A percentile compares a stretch with the other conserved stretches of the same genome.
Evolutionary conservation across 2,888 invertebrate genomes (phyloP).

Genomic region (Hirtodrosophila histrioides): DNA sequence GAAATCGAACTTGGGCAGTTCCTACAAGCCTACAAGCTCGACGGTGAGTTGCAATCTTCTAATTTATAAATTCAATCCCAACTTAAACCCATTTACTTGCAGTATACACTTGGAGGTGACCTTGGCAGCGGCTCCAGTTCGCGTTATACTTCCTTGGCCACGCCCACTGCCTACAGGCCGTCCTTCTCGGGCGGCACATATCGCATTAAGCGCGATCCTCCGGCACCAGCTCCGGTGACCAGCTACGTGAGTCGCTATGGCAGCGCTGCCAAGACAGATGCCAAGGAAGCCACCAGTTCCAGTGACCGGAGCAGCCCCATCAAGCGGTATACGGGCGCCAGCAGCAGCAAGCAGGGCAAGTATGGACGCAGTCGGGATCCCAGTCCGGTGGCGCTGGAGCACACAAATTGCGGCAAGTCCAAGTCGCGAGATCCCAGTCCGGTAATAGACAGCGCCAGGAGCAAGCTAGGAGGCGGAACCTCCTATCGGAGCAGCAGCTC

Average conservation of each 20-base stretch:
- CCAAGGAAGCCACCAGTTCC: slow-evolving; percentile 62
- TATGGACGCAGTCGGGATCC: slow-evolving; percentile 82
- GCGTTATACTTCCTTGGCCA: slow-evolving; percentile 80
- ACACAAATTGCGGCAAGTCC: slow-evolving; percentile 83
- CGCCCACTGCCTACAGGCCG: slow-evolving; percentile 83
- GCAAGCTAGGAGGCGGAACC: slow-evolving; percentile 84
- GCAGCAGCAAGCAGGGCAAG: slow-evolving; percentile 69
- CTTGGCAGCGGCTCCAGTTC: slow-evolving; percentile 67
- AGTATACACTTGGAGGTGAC: slow-evolving; percentile 83
- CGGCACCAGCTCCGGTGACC: slow-evolving; percentile 60
- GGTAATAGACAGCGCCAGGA: slow-evolving; percentile 77
- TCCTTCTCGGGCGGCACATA: slow-evolving; percentile 84
- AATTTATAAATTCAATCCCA: accelerated
- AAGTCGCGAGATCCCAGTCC: slow-evolving; percentile 86
- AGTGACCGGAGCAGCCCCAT: slow-evolving; percentile 71
- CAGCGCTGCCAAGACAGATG: slow-evolving; percentile 37
- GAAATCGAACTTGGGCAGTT: slow-evolving; percentile 82
- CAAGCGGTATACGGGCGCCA: slow-evolving; percentile 73
- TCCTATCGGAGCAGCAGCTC: slow-evolving; percentile 68
- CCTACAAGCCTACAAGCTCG: slow-evolving; percentile 80
- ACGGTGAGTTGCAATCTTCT: slow-evolving; percentile 67
- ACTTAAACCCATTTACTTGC: neutral
- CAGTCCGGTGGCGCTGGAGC: slow-evolving; percentile 82
- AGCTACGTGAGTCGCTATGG: slow-evolving; percentile 82
- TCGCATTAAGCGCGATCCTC: slow-evolving; percentile 82